Percentiles rank a stretch among this genome's conserved stretches.
These are phyloP conservation scores for Anhinga anhinga DNA, from an alignment of 2,113 vertebrate genomes.

Conservation along the genomic window DNA sequence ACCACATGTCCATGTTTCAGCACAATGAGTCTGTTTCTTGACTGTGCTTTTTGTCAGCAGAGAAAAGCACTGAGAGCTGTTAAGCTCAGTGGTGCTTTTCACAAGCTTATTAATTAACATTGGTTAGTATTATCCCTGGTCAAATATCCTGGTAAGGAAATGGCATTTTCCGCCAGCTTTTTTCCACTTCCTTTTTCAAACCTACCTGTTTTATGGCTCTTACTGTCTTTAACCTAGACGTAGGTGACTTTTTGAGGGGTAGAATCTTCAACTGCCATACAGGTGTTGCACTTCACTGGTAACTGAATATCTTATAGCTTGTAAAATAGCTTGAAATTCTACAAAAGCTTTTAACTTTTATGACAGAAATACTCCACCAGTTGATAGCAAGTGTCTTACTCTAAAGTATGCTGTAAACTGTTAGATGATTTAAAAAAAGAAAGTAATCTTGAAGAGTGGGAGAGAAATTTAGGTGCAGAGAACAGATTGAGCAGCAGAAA, in stretches of 20 bases:
- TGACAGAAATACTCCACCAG: background rate
- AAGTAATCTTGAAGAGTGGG: background rate
- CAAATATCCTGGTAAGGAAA: background rate
- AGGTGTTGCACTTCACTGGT: background rate
- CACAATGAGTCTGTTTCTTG: background rate
- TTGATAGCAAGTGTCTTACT: background rate
- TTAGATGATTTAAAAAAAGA: background rate
- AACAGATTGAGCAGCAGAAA: background rate
- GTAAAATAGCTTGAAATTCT: background rate
- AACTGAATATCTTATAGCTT: background rate
- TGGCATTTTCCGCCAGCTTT: background rate
- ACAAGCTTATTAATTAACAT: background rate
- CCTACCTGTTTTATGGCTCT: background rate
- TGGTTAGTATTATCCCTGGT: background rate
- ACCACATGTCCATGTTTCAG: background rate
- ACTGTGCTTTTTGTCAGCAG: background rate
- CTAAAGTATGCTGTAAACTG: background rate
- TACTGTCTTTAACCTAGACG: background rate
- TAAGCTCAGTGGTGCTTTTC: background rate
- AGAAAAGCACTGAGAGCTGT: background rate
- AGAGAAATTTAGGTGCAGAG: background rate
- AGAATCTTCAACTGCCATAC: background rate
- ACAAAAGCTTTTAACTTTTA: background rate
- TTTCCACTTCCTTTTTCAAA: background rate
- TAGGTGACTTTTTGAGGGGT: background rate